phyloP scores from a whole-genome alignment of 2,113 vertebrate species.

The Hirundichthys speculiger region DNA sequence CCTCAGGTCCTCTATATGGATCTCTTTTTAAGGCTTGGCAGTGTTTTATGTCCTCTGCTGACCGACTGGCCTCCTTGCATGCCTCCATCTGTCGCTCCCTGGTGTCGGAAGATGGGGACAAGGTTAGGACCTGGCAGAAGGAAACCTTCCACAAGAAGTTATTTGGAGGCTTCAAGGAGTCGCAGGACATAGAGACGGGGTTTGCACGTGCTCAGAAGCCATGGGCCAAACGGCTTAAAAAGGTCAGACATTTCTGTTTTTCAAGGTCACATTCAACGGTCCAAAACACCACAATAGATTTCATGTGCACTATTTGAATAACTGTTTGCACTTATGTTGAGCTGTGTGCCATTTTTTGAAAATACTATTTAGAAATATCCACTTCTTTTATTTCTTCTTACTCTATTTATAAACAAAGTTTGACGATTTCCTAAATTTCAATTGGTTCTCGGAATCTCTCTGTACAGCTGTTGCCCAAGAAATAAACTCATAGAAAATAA shows the following conservation, averaged over 20 bases:
- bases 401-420: too few species aligned
- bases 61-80: slow-evolving; percentile 82
- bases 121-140: slow-evolving; percentile 85
- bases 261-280: neutral
- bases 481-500: too few species aligned
- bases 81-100: slow-evolving; percentile 83
- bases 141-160: slow-evolving; percentile 86
- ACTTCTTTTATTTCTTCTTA: too few species aligned
- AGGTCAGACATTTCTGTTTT: slow-evolving; percentile 68
- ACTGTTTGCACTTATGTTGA: too few species aligned
- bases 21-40: slow-evolving; percentile 85
- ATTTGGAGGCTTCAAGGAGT: slow-evolving; percentile 87
- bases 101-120: slow-evolving; percentile 82
- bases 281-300: neutral
- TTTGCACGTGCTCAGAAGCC: slow-evolving; percentile 86
- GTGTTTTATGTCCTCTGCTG: slow-evolving; percentile 83
- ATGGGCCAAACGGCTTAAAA: slow-evolving; percentile 86
- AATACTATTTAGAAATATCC: too few species aligned
- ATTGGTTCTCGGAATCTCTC: too few species aligned
- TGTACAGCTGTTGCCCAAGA: too few species aligned
- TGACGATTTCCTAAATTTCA: too few species aligned
- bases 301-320: too few species aligned
- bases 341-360: too few species aligned
- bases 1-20: slow-evolving; percentile 83
- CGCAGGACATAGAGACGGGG: slow-evolving; percentile 82